Evolutionary conservation across 2,113 vertebrate genomes (phyloP).

Genomic region (Sisor rabdophorus): DNA sequence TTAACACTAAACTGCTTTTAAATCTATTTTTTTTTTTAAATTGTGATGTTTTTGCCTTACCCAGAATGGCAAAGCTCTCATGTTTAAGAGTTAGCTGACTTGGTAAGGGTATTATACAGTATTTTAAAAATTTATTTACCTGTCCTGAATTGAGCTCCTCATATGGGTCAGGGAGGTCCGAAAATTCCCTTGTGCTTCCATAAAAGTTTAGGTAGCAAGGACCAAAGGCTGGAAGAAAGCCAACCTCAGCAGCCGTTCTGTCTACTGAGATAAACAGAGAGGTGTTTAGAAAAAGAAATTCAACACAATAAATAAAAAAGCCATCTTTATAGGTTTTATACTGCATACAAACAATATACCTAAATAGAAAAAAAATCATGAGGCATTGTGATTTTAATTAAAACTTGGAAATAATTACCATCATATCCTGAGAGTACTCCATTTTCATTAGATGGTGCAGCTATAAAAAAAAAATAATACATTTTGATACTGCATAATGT

Average conservation of each 20-base stretch:
- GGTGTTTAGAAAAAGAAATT: neutral
- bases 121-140: conserved; percentile 60
- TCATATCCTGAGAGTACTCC: conserved; percentile 20
- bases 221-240: conserved; percentile 96
- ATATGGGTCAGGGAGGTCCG: conserved; percentile 89
- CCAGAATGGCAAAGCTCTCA: neutral
- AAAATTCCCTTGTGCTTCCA: conserved; percentile 93
- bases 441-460: conserved; percentile 50
- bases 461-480: conserved; percentile 9
- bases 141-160: conserved; percentile 89
- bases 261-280: conserved; percentile 60
- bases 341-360: neutral
- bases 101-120: neutral
- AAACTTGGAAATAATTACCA: conserved; percentile 31
- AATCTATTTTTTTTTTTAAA: too few relatives aligned
- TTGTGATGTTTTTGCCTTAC: too few relatives aligned
- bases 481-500: neutral
- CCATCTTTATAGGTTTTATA: neutral
- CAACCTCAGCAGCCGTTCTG: conserved; percentile 80
- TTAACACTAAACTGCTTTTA: neutral
- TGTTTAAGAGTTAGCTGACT: neutral
- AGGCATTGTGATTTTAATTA: neutral
- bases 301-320: neutral
- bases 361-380: neutral
- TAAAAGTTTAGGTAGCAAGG: conserved; percentile 96